Evolutionary conservation across 2,888 invertebrate genomes (phyloP).

Genomic region (Drosophila neutralis): DNA sequence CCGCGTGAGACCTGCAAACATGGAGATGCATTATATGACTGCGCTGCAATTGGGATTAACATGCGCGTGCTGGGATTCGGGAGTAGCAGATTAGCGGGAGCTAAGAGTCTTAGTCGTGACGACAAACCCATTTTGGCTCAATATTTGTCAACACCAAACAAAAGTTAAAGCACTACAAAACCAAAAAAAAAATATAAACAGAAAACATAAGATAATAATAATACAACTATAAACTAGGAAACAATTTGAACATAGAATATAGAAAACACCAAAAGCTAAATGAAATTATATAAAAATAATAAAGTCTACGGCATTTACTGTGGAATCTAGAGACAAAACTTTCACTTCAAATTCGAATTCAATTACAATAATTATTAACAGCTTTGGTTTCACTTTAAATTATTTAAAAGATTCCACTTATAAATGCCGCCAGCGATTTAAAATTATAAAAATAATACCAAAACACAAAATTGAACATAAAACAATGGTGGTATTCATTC

Average conservation of each 20-base stretch:
- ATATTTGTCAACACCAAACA: constrained; percentile 68
- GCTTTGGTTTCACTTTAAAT: not conserved
- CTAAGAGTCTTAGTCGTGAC: constrained; percentile 33
- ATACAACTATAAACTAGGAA: constrained; percentile 1
- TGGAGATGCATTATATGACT: not conserved
- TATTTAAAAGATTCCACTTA: constrained; percentile 1
- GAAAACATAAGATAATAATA: constrained; percentile 9
- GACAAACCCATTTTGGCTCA: constrained; percentile 63
- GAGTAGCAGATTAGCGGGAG: constrained; percentile 43
- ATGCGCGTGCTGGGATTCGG: constrained; percentile 49
- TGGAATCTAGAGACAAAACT: constrained; percentile 4
- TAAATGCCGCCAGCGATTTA: not conserved
- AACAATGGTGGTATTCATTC: not conserved
- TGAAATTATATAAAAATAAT: not conserved
- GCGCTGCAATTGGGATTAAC: not conserved
- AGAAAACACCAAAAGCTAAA: constrained; percentile 35
- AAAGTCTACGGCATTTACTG: not conserved
- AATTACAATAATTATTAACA: not conserved
- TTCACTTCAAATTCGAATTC: not conserved
- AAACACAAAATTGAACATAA: not conserved
- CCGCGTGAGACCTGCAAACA: constrained; percentile 82
- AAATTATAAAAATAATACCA: not conserved
- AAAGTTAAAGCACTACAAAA: constrained; percentile 38
- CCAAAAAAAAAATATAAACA: constrained; percentile 2
- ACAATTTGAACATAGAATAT: constrained; percentile 5